phyloP scores from a whole-genome alignment of 2,797 vertebrate genomes.

The Sphenodon punctatus region DNA sequence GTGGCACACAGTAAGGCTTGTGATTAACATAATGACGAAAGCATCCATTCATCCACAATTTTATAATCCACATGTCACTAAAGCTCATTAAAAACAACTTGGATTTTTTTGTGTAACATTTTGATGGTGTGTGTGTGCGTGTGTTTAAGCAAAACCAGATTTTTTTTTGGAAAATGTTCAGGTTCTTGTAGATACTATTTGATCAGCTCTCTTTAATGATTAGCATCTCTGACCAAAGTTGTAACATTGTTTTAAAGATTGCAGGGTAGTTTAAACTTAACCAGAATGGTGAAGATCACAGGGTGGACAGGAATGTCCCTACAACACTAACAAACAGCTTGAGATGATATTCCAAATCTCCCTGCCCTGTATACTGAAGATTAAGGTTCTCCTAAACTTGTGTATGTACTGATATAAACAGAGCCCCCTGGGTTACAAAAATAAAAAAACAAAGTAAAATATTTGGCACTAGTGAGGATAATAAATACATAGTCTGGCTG shows the following conservation, averaged over 20 bases:
- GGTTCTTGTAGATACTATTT: no score
- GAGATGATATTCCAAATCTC: constrained; percentile 5
- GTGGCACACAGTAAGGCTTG: no score
- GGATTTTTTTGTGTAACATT: no score
- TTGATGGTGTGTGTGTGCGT: no score
- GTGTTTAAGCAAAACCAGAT: no score
- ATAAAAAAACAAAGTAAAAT: constrained; percentile 11
- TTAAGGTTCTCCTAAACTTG: constrained; percentile 9
- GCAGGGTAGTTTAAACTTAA: not conserved
- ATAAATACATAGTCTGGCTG: constrained; percentile 41
- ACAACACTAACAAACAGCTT: constrained; percentile 7
- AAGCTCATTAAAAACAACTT: no score
- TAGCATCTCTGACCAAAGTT: no score
- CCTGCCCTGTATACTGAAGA: constrained; percentile 18
- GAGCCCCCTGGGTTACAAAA: not conserved
- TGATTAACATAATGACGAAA: no score
- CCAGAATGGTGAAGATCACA: constrained; percentile 5
- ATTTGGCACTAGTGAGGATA: constrained; percentile 30
- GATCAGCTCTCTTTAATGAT: no score
- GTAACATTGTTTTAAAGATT: not conserved
- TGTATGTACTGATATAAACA: constrained; percentile 24
- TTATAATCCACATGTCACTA: no score
- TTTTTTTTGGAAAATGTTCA: no score
- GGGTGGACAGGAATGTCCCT: not conserved
- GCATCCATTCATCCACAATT: no score